Base-by-base conservation (phyloP, 2,888 invertebrate genomes). In the Artemia sp. region DNA sequence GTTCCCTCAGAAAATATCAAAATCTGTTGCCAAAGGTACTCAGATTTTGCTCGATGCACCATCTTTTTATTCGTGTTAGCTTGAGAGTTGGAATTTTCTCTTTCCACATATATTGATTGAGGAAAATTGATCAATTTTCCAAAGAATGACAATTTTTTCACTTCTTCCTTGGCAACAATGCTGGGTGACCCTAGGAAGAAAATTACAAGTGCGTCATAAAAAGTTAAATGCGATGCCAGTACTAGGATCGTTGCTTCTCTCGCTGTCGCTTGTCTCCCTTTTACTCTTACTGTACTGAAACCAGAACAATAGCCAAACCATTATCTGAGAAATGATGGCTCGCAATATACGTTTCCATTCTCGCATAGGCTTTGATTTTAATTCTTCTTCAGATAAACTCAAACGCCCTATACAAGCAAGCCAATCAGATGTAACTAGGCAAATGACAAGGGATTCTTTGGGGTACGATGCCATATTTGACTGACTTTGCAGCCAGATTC, bases 71-170 rank as follows among this genome's bases (percentile, higher is more conserved):
- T 89, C 7, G 94, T 91, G 75, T 89, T 90, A 76, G 90, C 89
- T 9, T 95, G 81, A 0, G 95, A 94, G 78, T 92, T 87, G 0
- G 92, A 90, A 80, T 93, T 93, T 76, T 94, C 93, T 70, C 95
- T 81, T 84, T 89, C 88, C 64, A 96, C 95, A 77, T 92, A 92
- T 67, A 96, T 90, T 0, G 96, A 94, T 78, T 96, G 95, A 0
- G 92, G 92, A 79, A 90, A 93, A 79, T 90, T 89, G 73, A 94
- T 92, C 68, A 95, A 81, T 93, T 93, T 90, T 86, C 94, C 94
- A 79, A 93, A 87, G 76, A 93, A 82, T 71, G 92, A 92, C 75
- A 92, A 84, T 72, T 84, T 81, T 69, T 87, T 85, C 51, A 90
- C 87, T 77, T 90, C 91, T 24, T 86, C 87, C 78, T 92, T 92